Base-by-base conservation (phyloP, 1,140 invertebrate genomes). In the Nasonia giraulti region DNA sequence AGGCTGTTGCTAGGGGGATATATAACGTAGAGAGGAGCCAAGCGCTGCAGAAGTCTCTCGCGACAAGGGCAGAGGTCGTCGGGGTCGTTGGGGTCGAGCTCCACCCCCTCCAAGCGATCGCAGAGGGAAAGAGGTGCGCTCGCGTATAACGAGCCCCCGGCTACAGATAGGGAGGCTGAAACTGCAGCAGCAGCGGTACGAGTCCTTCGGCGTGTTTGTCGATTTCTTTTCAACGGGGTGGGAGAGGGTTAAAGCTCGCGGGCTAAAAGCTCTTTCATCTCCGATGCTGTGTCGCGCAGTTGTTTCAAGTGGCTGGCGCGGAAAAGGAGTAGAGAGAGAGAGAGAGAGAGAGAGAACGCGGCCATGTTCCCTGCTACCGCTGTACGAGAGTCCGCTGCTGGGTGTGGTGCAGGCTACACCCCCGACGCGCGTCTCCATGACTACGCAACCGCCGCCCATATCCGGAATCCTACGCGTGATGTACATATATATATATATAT, bases 21-120 rank as follows among this genome's bases (percentile, higher is more conserved):
- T 27, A 27, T 27, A 27, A 27, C 2, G 37, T 2, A 68, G 69
- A 62, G 33, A 37, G 33, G 14, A 62, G 5, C 55, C 55, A 5
- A 50, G 14, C 47, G 12, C 11, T 50, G 47, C 47, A 50, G 14
- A 50, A 50, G 47, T 50, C 47, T 50, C 11, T 50, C 69, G 76
- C 62, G 76, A 79, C 82, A 84, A 84, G 77, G 55, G 76, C 77
- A 75, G n/a, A 80, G 83, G 83, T 80, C 83, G 66, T 55, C 27
- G 47, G 75, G 37, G 23, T 76, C 81, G 74, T 74, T 40, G 31
- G 17, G 44, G 31, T 37, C 44, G 80, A 75, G 74, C 74, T 68
- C 73, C 31, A 78, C 47, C 50, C 14, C 37, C 74, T n/a, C 75
- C 0, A n/a, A 47, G 40, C 8, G 20, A 62, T 68, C 55, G 40